Evolutionary conservation across 2,888 invertebrate species (phyloP), one percentile per base, ranked within the genome.

Genomic region (Cybosia mesomella): DNA sequence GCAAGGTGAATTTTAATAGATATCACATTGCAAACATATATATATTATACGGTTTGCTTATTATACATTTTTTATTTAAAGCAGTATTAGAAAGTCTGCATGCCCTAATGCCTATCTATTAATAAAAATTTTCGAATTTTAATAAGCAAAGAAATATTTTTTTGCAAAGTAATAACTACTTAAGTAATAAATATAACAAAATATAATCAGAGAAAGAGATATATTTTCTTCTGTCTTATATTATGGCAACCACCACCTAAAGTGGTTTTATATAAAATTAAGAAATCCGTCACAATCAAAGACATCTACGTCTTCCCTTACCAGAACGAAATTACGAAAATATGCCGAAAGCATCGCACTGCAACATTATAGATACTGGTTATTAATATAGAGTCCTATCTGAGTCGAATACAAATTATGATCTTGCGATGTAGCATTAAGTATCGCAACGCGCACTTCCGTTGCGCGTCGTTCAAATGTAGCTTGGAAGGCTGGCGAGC

Each of bases 331-430:
- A 80, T 87, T 87, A 85, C 86, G 82, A 83, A 87, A 84, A 82
- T 76, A 62, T 54, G 76, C 84, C 84, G 87, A 84, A 85, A 85
- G 85, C 86, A 83, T 83, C 81, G 75, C 70, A 72, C 75, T 72
- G 72, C 87, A 89, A 90, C 87, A 86, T 88, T 86, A 76, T 81
- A 81, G 77, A 76, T 81, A 83, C 81, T 85, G 79, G 80, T 81
- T 85, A 83, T 83, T 84, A 80, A 80, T 81, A 76, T 81, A 81
- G 81, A 80, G 72, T 70, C 69, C 71, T 72, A 76, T 75, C 78
- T 78, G 86, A 71, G 66, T 77, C 62, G 91, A 89, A 92, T 92
- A 91, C 83, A 85, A 91, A 92, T 89, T 83, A 87, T 85, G 73
- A 74, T 76, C 72, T 85, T 80, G 81, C 81, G 70, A 82, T 83